A percentile compares a stretch with the other conserved stretches of the same genome.
Conservation (phyloP, 1,140 invertebrate genomes). For the Leucophenga varia region DNA sequence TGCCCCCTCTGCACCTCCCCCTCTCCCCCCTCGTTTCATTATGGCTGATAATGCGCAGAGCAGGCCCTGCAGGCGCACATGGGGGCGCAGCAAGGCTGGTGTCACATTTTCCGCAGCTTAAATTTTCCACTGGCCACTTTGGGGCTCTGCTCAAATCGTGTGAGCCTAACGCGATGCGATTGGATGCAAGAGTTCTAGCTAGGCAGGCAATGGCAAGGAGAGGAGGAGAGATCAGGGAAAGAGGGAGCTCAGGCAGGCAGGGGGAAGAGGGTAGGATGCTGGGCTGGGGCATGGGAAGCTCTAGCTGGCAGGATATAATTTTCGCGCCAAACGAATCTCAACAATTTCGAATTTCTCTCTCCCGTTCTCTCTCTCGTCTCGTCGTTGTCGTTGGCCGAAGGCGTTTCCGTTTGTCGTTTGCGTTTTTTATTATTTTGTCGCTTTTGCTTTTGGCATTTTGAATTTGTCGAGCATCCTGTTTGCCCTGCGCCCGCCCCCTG, state of each 20-base stretch:
- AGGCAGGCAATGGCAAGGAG: conserved; percentile 12
- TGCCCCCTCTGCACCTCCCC: conserved; percentile 1
- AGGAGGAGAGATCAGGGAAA: conserved; percentile 10
- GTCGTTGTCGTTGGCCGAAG: conserved; percentile 30
- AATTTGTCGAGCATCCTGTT: conserved; percentile 44
- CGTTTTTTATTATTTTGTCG: conserved; percentile 41
- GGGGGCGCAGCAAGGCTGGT: conserved; percentile 36
- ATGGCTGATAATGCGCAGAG: conserved; percentile 47
- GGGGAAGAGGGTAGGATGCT: neutral
- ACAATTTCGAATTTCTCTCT: conserved; percentile 39
- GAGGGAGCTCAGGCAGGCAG: neutral
- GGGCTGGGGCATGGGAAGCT: neutral
- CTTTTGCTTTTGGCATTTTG: conserved; percentile 38
- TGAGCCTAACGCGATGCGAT: conserved; percentile 39
- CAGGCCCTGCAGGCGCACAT: conserved; percentile 29
- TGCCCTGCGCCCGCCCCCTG: neutral
- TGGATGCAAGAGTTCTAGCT: conserved; percentile 3
- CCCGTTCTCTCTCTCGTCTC: too few species aligned
- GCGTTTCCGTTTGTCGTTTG: conserved; percentile 35
- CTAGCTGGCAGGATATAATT: conserved; percentile 43
- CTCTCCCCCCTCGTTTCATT: conserved; percentile 47
- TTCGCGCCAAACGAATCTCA: conserved; percentile 48
- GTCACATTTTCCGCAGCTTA: conserved; percentile 53
- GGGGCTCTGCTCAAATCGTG: conserved; percentile 14
- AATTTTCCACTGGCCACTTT: conserved; percentile 40